These are phyloP conservation scores for Equus przewalskii DNA, from an alignment of 2,113 vertebrate species.

Conservation along the genomic window DNA sequence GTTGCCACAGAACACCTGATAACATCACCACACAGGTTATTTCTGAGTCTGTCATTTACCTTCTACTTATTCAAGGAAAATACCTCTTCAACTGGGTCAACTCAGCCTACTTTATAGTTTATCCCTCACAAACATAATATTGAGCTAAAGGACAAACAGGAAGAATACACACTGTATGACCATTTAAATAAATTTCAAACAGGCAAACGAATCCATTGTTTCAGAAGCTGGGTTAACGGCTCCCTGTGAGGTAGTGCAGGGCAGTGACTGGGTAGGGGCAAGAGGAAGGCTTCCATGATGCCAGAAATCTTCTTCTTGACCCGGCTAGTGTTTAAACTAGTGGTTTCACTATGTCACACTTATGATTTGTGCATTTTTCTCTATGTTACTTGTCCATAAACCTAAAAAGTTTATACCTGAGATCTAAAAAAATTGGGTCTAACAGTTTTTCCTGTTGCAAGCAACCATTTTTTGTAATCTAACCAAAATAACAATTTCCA, in stretches of 20 bases:
- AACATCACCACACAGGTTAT: not conserved
- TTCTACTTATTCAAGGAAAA: slow-evolving; percentile 39
- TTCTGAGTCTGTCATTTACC: not conserved
- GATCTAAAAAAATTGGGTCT: not conserved
- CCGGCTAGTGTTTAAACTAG: not conserved
- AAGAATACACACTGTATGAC: not conserved
- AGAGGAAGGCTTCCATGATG: not conserved
- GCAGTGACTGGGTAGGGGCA: not conserved
- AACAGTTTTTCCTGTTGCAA: not conserved
- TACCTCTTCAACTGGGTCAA: not conserved
- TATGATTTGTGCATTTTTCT: not conserved
- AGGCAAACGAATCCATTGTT: not conserved
- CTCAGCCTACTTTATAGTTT: not conserved
- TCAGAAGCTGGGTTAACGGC: not conserved
- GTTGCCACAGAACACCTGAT: not conserved
- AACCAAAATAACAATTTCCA: slow-evolving; percentile 44
- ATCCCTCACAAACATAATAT: not conserved
- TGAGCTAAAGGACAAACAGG: slow-evolving; percentile 50
- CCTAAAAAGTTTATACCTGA: not conserved
- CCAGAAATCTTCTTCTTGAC: not conserved
- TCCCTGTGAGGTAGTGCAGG: not conserved
- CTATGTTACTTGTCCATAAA: not conserved
- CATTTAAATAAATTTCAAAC: not conserved
- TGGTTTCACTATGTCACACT: not conserved
- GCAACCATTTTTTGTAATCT: slow-evolving; percentile 7